Evolutionary conservation across 2,888 invertebrate genomes (phyloP).

Genomic region (Ennomos erosarius): DNA sequence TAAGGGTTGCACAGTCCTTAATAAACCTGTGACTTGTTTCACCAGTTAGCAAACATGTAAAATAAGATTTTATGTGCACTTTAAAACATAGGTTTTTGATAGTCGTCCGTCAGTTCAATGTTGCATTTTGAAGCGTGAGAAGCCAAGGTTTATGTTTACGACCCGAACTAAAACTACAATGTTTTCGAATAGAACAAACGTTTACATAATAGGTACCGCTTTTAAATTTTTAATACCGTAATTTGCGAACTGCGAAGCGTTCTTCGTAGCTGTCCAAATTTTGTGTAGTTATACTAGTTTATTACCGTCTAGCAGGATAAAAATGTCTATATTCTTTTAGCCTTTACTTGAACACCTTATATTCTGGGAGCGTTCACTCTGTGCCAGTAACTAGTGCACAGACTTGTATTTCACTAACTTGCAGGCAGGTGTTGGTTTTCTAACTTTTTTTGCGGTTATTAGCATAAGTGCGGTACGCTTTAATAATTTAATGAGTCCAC

Average conservation of each 20-base stretch:
- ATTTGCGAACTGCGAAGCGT: slow-evolving; percentile 60
- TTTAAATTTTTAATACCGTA: slow-evolving; percentile 71
- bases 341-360: no score
- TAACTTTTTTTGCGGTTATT: slow-evolving; percentile 51
- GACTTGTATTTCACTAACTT: slow-evolving; percentile 47
- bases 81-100: background rate
- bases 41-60: no score
- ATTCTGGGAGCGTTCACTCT: no score
- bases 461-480: slow-evolving; percentile 57
- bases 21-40: no score
- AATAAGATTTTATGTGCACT: background rate
- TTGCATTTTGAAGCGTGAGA: slow-evolving; percentile 42
- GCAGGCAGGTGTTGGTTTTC: slow-evolving; percentile 52
- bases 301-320: no score
- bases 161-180: slow-evolving; percentile 63
- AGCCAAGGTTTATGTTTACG: slow-evolving; percentile 54
- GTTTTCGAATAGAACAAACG: slow-evolving; percentile 58
- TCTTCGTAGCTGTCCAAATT: slow-evolving; percentile 39
- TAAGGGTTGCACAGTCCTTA: no score
- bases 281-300: slow-evolving; percentile 5
- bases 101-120: slow-evolving; percentile 29
- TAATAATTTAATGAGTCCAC: slow-evolving; percentile 67
- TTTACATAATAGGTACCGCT: slow-evolving; percentile 56
- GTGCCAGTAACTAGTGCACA: no score
- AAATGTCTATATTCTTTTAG: no score